Conservation (phyloP, 2,113 vertebrate genomes). For the Craseonycteris thonglongyai region DNA sequence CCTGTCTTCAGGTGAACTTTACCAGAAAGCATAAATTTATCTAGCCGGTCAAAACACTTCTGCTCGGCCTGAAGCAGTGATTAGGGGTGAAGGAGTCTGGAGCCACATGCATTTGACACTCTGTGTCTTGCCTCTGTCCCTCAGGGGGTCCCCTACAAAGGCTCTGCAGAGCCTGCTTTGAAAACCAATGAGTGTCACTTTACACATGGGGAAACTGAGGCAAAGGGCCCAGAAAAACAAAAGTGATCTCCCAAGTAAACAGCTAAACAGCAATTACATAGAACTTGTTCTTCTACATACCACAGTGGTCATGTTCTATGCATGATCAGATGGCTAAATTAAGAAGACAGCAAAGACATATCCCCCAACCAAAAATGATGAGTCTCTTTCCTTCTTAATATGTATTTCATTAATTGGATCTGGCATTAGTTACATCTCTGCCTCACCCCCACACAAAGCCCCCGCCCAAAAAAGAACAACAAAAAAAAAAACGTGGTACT, state of each 20-base stretch:
- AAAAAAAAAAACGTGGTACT: neutral
- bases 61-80: neutral
- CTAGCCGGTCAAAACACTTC: neutral
- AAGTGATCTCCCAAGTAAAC: neutral
- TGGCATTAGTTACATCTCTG: neutral
- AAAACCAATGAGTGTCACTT: neutral
- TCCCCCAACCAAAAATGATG: neutral
- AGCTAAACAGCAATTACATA: neutral
- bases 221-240: neutral
- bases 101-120: neutral
- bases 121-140: neutral
- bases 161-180: neutral
- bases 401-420: neutral
- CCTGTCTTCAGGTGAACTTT: constrained; percentile 1
- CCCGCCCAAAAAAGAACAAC: no score
- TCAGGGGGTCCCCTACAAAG: neutral
- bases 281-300: neutral
- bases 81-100: neutral
- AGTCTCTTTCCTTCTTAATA: neutral
- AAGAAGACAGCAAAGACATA: neutral
- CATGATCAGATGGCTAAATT: neutral
- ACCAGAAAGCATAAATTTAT: neutral
- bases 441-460: no score
- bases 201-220: neutral
- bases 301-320: neutral